These are phyloP conservation scores for Metaphire vulgaris DNA, from an alignment of 1,140 invertebrate species.

Conservation along the genomic window DNA sequence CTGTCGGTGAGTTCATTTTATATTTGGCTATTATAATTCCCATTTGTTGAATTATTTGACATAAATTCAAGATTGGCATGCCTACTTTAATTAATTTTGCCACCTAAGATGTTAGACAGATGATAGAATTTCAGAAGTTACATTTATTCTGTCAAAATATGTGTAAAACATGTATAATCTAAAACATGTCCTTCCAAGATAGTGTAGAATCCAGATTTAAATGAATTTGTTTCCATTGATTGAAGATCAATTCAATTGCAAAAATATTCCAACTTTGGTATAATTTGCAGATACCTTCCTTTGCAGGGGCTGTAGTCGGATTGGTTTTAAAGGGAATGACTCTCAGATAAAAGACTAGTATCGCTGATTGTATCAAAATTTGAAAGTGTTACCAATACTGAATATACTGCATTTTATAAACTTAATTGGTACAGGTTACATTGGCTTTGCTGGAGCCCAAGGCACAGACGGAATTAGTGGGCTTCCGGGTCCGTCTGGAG, in stretches of 20 bases:
- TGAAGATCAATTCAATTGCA: no score
- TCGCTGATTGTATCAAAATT: background rate
- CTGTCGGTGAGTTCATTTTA: conserved; percentile 1
- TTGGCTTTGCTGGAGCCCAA: background rate
- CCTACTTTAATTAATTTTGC: background rate
- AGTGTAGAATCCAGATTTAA: no score
- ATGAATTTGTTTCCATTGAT: no score
- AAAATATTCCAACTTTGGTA: no score
- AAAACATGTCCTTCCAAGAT: no score
- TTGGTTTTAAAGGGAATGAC: background rate
- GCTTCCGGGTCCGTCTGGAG: conserved; percentile 9
- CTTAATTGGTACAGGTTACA: background rate
- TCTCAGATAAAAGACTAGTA: background rate
- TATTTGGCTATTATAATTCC: background rate
- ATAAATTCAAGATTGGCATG: background rate
- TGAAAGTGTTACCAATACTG: background rate
- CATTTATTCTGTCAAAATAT: no score
- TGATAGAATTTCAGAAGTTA: no score
- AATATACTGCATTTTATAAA: background rate
- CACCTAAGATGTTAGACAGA: no score
- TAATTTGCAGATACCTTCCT: no score
- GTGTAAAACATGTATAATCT: no score
- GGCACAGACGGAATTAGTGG: background rate
- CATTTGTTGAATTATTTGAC: background rate
- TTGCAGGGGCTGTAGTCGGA: background rate